Conservation (phyloP, 2,113 vertebrate genomes). For the Hippopotamus amphibius region DNA sequence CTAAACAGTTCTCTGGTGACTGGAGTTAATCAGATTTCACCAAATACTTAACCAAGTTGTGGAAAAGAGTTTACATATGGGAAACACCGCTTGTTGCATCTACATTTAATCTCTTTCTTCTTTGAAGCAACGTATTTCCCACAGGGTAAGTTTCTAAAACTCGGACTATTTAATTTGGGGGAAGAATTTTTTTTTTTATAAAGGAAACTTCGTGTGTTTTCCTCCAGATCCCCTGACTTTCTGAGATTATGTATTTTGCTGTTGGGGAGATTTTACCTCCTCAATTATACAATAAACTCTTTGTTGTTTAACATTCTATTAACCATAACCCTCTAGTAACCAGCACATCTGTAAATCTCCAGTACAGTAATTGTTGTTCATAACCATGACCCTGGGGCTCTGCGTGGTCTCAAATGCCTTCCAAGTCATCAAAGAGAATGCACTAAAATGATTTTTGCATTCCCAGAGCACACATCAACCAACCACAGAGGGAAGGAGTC, state of each 20-base stretch:
- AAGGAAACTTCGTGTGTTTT: conserved; percentile 65
- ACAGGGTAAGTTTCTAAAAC: conserved; percentile 68
- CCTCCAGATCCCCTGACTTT: conserved; percentile 65
- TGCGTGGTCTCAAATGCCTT: conserved; percentile 63
- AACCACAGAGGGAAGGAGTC: conserved; percentile 52
- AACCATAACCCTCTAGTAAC: conserved; percentile 73
- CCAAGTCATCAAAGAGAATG: conserved; percentile 76
- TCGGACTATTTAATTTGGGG: conserved; percentile 69
- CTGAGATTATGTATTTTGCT: conserved; percentile 72
- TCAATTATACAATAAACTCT: conserved; percentile 76
- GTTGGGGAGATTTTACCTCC: conserved; percentile 51
- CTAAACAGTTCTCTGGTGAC: conserved; percentile 54
- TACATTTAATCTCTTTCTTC: conserved; percentile 72
- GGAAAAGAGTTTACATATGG: conserved; percentile 60
- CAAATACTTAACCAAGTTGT: conserved; percentile 57
- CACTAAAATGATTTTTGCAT: conserved; percentile 39
- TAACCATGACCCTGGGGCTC: conserved; percentile 72
- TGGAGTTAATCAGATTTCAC: conserved; percentile 70
- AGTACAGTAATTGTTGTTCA: conserved; percentile 78
- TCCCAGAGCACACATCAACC: conserved; percentile 63
- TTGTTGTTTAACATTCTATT: conserved; percentile 77
- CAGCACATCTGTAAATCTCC: conserved; percentile 77
- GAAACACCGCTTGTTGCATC: conserved; percentile 17
- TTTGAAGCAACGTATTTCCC: conserved; percentile 74
- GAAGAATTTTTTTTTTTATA: conserved; percentile 4